Evolutionary conservation across 2,797 vertebrate species (phyloP).

Genomic region (Catharus ustulatus): DNA sequence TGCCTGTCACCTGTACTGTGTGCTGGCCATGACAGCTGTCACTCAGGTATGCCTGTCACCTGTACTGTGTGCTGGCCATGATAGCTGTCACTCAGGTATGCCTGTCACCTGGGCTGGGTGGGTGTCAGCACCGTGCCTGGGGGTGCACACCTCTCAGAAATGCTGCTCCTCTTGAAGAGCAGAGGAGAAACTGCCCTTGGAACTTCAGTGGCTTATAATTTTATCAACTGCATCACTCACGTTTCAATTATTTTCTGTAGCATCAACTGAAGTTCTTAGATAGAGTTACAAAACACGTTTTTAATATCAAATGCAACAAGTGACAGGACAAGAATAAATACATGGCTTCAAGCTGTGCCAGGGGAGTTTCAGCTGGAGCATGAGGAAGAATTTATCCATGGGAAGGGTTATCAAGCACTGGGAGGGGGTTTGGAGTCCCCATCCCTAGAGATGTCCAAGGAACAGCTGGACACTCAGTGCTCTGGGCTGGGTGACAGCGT

Average conservation of each 20-base stretch:
- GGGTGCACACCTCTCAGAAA: background rate
- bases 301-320: background rate
- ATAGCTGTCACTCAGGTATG: constrained; percentile 88
- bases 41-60: too few species aligned
- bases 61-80: constrained; percentile 83
- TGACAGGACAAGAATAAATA: background rate
- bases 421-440: background rate
- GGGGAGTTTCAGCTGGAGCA: background rate
- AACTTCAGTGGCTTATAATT: background rate
- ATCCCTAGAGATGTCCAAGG: background rate
- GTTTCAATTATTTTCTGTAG: background rate
- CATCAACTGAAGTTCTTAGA: background rate
- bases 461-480: rapidly evolving
- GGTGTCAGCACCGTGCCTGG: background rate
- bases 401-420: background rate
- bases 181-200: background rate
- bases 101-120: background rate
- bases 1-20: constrained; percentile 81
- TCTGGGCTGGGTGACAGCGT: background rate
- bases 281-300: background rate
- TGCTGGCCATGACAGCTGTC: constrained; percentile 93
- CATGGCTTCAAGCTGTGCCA: background rate
- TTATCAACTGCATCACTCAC: rapidly evolving
- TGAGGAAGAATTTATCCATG: background rate
- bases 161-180: background rate